Evolutionary conservation across 2,888 invertebrate genomes (phyloP).

Genomic region (Dioctria rufipes): DNA sequence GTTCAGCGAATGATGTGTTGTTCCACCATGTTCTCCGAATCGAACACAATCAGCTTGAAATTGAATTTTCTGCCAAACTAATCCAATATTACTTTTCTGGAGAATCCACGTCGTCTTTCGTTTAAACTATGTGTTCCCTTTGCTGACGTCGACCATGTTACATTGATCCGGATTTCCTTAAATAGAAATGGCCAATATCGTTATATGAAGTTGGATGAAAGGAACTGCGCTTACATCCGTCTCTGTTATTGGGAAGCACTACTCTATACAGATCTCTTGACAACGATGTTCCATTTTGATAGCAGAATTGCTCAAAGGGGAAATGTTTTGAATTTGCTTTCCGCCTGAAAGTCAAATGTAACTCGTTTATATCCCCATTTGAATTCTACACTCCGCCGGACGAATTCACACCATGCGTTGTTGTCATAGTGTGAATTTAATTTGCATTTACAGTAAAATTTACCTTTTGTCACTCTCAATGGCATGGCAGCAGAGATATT

Average conservation of each 20-base stretch:
- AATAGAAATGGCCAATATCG: constrained; percentile 33
- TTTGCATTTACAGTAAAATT: constrained; percentile 42
- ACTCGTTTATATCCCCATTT: constrained; percentile 39
- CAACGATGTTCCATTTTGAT: constrained; percentile 33
- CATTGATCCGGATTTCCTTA: constrained; percentile 33
- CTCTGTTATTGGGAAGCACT: constrained; percentile 29
- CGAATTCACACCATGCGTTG: neutral
- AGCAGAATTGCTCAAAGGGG: constrained; percentile 14
- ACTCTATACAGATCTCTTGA: neutral
- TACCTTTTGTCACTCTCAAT: constrained; percentile 38
- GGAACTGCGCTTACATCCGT: neutral
- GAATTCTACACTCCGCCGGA: constrained; percentile 26
- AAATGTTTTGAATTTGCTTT: constrained; percentile 39
- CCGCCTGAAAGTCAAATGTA: constrained; percentile 41
- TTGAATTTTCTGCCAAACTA: constrained; percentile 39
- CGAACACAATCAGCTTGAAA: constrained; percentile 40
- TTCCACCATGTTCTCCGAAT: constrained; percentile 36
- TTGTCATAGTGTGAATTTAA: constrained; percentile 34
- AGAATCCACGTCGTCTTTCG: neutral
- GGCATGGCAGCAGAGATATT: constrained; percentile 40
- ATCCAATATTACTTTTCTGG: constrained; percentile 39
- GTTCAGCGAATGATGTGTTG: constrained; percentile 27
- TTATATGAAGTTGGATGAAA: constrained; percentile 7
- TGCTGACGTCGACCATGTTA: constrained; percentile 4
- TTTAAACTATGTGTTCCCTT: neutral